Conservation (phyloP, 2,797 vertebrate genomes). For the Phataginus tetradactyla region DNA sequence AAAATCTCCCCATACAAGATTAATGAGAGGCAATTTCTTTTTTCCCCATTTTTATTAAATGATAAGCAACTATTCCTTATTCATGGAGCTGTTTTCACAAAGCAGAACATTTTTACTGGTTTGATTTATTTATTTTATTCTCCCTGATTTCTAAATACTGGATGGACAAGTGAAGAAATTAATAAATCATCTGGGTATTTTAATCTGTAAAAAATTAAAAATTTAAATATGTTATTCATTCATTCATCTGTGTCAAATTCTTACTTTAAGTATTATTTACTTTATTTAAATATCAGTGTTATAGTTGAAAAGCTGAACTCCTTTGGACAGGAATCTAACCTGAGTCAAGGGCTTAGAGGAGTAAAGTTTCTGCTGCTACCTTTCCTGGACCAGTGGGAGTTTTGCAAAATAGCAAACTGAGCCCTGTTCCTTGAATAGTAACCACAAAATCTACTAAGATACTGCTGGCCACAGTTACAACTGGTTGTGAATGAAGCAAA, state of each 20-base stretch:
- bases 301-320: neutral
- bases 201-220: neutral
- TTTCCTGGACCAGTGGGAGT: neutral
- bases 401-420: neutral
- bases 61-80: conserved; percentile 11
- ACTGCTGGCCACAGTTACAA: neutral
- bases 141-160: conserved; percentile 26
- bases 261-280: conserved; percentile 19
- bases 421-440: neutral
- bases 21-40: conserved; percentile 64
- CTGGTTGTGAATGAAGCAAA: neutral
- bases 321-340: neutral
- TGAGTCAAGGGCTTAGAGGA: neutral
- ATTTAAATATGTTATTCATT: neutral
- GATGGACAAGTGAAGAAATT: neutral
- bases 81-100: neutral
- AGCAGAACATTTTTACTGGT: neutral
- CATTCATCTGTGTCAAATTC: neutral
- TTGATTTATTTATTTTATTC: conserved; percentile 28
- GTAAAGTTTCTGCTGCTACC: neutral
- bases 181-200: neutral
- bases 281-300: neutral
- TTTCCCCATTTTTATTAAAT: conserved; percentile 63
- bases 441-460: neutral
- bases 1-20: conserved; percentile 44